Conservation (phyloP, 1,140 invertebrate species). For the Lucilia cuprina region DNA sequence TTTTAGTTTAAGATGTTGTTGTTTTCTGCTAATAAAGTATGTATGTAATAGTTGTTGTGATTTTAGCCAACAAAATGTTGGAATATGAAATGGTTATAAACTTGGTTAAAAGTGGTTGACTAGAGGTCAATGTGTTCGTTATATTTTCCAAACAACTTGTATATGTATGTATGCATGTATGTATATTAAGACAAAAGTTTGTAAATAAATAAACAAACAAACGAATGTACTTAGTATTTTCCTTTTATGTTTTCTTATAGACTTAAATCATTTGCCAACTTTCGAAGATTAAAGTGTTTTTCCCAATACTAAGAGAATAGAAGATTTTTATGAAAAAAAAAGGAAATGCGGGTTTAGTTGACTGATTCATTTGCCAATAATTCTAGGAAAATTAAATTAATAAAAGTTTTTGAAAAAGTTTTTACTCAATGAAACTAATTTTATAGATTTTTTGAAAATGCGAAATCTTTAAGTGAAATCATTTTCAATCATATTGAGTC, state of each 20-base stretch:
- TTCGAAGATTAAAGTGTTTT: not conserved
- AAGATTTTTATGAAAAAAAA: too few species aligned
- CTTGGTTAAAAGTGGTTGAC: constrained; percentile 2
- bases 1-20: not conserved
- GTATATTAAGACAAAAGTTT: not conserved
- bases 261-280: not conserved
- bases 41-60: not conserved
- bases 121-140: constrained; percentile 14
- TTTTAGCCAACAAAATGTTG: not conserved
- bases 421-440: too few species aligned
- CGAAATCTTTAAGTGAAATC: not conserved
- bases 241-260: not conserved
- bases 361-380: too few species aligned
- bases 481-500: too few species aligned
- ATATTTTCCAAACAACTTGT: not conserved
- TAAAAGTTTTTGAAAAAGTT: too few species aligned
- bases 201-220: not conserved
- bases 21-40: not conserved
- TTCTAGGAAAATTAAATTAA: too few species aligned
- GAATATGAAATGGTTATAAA: not conserved
- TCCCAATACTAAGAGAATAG: not conserved
- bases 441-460: too few species aligned
- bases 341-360: too few species aligned
- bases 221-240: not conserved
- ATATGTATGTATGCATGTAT: too few species aligned